These are phyloP conservation scores for Xiphias gladius DNA, from an alignment of 2,113 vertebrate genomes.

Conservation along the genomic window DNA sequence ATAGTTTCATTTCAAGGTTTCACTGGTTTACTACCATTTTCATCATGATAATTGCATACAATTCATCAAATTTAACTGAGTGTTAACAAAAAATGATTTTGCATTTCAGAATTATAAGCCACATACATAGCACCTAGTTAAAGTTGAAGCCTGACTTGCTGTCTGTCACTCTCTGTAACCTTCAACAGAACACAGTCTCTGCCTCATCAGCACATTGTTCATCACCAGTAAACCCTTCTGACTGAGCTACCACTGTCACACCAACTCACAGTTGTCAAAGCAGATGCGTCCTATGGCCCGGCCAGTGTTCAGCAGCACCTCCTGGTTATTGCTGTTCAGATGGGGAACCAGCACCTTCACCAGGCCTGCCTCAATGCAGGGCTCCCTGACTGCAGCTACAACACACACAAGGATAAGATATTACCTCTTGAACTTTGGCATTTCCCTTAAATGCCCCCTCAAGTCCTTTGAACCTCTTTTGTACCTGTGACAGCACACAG, in stretches of 20 bases:
- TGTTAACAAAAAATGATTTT: background rate
- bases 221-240: background rate
- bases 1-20: background rate
- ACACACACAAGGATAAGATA: slow-evolving; percentile 31
- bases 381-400: slow-evolving; percentile 86
- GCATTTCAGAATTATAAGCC: too few species aligned
- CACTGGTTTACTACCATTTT: background rate
- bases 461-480: background rate
- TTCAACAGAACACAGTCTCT: background rate
- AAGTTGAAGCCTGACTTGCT: too few species aligned
- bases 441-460: background rate
- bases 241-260: background rate
- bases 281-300: slow-evolving; percentile 92
- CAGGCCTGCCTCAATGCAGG: slow-evolving; percentile 88
- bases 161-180: background rate
- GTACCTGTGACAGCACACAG: background rate
- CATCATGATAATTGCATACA: background rate
- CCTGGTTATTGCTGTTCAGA: slow-evolving; percentile 86
- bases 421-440: background rate
- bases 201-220: background rate
- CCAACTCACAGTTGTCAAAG: slow-evolving; percentile 88
- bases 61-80: background rate
- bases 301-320: slow-evolving; percentile 89
- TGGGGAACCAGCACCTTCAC: slow-evolving; percentile 86
- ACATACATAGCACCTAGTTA: background rate